Evolutionary conservation across 2,113 vertebrate species (phyloP).

Genomic region (Poeciliopsis retropinna): DNA sequence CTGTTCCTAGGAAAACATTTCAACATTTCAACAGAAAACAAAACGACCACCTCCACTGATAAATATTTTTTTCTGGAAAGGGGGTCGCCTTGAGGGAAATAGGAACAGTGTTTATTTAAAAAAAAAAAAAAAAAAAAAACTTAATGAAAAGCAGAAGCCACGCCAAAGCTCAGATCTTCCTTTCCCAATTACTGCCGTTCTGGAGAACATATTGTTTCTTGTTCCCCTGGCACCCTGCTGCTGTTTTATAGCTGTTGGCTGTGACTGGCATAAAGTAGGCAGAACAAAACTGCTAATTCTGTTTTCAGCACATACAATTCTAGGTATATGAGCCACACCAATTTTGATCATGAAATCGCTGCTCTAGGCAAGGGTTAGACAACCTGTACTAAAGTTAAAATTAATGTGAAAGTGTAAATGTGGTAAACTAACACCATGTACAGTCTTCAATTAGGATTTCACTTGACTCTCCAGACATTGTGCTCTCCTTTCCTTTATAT

Average conservation of each 20-base stretch:
- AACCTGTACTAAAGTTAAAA: neutral
- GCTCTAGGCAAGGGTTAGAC: neutral
- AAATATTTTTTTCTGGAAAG: conserved; percentile 3
- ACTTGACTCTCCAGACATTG: neutral
- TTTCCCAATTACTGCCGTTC: conserved; percentile 65
- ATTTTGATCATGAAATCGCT: neutral
- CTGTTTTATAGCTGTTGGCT: conserved; percentile 70
- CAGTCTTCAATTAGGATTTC: neutral
- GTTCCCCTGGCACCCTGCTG: conserved; percentile 62
- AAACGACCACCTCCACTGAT: conserved; percentile 17
- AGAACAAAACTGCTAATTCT: conserved; percentile 15
- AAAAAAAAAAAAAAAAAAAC: conserved; percentile 54
- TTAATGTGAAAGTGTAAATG: neutral
- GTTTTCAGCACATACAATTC: conserved; percentile 41
- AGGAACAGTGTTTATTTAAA: conserved; percentile 64
- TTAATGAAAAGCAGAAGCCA: conserved; percentile 66
- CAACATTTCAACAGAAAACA: conserved; percentile 49
- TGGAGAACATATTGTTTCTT: conserved; percentile 62
- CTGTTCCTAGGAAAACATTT: conserved; percentile 37
- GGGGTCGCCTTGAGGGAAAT: neutral
- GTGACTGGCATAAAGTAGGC: conserved; percentile 40
- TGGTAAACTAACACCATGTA: neutral
- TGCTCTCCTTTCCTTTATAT: neutral
- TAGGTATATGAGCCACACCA: conserved; percentile 25
- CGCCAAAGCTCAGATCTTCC: conserved; percentile 55